Base-by-base conservation (phyloP, 2,888 invertebrate genomes). In the Panopea generosa region DNA sequence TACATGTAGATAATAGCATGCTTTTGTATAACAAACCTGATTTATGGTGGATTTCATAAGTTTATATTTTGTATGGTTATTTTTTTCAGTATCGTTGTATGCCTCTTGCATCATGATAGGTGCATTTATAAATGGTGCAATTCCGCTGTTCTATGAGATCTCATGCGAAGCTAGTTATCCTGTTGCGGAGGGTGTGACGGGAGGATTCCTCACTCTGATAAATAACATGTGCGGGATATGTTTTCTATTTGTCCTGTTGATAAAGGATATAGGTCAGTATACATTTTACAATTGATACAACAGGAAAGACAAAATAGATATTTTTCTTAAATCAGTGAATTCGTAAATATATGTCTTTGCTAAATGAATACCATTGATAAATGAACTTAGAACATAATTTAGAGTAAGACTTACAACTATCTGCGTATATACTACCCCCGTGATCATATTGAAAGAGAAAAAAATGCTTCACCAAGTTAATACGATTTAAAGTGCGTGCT, bases 91-190 rank as follows among this genome's bases (percentile, higher is more conserved):
- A 6, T 71, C 83, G 6, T 63, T 89, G 6, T 89, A 88, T 65
- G 59, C 74, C 7, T 80, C 87, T 1, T 81, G 85, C 43, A 86
- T 88, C 22, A 59, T 84, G 38, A 85, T 84, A 26, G 83, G 78
- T n/a, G 71, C 84, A 7, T 76, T 84, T 43, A 57, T 88, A 7
- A 88, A 86, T 57, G 87, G 86, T 9, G 80, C 85, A 2, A 81
- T 87, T 2, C 90, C 90, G 2, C 70, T 90, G 27, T 85, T 89
- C 60, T 89, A 83, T 67, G 90, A 89, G 80, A 70, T 90, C 55
- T 81, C 84, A 0, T 89, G 89, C 73, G 90, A 90, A 69, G 78
- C 84, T n/a, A 82, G 87, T 2, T 90, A 87, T 56, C 90, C 90
- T 9, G 84, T 86, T 6, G 85, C 86, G 0, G 90, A 90, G 68